phyloP scores from a whole-genome alignment of 2,888 invertebrate species.

The Pachymerium ferrugineum region DNA sequence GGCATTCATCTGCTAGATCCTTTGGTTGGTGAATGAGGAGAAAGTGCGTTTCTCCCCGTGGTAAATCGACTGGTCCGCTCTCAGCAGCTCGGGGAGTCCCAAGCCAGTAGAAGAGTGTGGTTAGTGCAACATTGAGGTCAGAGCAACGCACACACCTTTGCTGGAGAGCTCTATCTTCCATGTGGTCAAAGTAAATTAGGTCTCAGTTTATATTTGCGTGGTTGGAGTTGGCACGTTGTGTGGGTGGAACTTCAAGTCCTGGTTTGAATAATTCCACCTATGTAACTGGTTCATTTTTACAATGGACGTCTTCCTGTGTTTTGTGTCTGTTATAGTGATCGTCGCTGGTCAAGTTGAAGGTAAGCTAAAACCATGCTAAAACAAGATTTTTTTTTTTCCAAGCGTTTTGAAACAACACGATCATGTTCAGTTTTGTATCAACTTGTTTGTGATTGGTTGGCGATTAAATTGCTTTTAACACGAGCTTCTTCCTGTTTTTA shows the following conservation, averaged over 20 bases:
- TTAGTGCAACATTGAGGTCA: constrained; percentile 9
- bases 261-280: neutral
- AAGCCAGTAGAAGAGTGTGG: neutral
- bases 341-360: constrained; percentile 4
- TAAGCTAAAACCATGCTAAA: neutral
- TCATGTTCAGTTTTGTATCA: too few relatives aligned
- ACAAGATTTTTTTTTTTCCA: too few relatives aligned
- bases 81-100: constrained; percentile 7
- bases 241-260: neutral
- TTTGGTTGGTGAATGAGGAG: constrained; percentile 17
- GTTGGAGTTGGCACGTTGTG: neutral
- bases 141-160: neutral
- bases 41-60: neutral
- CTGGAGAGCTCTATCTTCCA: neutral
- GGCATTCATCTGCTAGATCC: constrained; percentile 9
- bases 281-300: neutral
- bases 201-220: neutral
- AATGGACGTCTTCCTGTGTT: neutral
- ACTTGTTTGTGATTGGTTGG: too few relatives aligned
- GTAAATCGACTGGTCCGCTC: neutral
- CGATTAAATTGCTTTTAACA: neutral
- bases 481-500: neutral
- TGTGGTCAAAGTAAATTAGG: constrained; percentile 1
- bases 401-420: too few relatives aligned
- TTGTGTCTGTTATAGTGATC: neutral